A percentile compares a stretch with the other conserved stretches of the same genome.
Conservation (phyloP, 1,140 invertebrate species). For the Probaryconus sp. region DNA sequence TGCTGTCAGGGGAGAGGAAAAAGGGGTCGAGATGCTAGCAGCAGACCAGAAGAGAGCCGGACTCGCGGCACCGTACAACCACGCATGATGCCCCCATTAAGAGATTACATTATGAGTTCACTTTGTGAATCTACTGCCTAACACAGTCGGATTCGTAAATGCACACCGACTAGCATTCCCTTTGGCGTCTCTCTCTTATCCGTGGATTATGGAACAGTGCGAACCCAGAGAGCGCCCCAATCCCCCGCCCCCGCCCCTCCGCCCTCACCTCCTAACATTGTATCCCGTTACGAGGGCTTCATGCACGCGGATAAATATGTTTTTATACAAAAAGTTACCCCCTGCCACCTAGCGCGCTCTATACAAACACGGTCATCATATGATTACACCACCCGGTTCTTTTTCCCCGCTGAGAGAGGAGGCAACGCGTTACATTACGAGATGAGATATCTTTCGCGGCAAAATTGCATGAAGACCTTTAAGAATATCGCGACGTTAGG, state of each 20-base stretch:
- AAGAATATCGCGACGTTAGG: constrained; percentile 62
- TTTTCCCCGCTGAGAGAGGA: constrained; percentile 56
- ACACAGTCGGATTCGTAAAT: constrained; percentile 29
- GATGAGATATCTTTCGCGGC: constrained; percentile 66
- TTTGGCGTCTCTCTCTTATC: constrained; percentile 44
- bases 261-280: constrained; percentile 45
- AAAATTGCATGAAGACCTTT: constrained; percentile 65
- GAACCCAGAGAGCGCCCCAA: constrained; percentile 59
- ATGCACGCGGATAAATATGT: constrained; percentile 67
- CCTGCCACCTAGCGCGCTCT: constrained; percentile 55
- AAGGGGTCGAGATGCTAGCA: constrained; percentile 21
- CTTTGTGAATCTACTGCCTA: constrained; percentile 55
- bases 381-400: constrained; percentile 63
- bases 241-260: constrained; percentile 40
- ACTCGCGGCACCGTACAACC: constrained; percentile 35
- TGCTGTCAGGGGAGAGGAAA: constrained; percentile 17
- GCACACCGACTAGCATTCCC: constrained; percentile 41
- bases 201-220: constrained; percentile 52
- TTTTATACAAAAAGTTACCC: constrained; percentile 68
- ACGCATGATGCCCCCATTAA: constrained; percentile 65
- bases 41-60: constrained; percentile 19
- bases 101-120: constrained; percentile 68
- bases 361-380: constrained; percentile 66
- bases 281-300: constrained; percentile 63
- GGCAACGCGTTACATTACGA: constrained; percentile 61